Conservation (phyloP, 2,113 vertebrate species). For the Cathartes aura region DNA sequence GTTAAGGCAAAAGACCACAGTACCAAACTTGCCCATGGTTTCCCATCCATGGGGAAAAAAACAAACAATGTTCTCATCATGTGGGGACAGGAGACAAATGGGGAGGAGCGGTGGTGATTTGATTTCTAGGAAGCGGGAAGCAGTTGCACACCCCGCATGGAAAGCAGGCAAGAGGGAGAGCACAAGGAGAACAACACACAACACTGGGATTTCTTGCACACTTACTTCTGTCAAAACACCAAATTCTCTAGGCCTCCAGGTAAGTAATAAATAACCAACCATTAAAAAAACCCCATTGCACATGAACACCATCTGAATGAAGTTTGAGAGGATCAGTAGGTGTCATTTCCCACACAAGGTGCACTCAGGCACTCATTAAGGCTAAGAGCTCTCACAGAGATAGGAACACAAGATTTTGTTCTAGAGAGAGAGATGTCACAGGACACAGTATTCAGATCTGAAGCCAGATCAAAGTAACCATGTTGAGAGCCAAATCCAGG, state of each 20-base stretch:
- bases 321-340: neutral
- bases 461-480: conserved; percentile 2
- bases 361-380: neutral
- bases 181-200: accelerated
- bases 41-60: neutral
- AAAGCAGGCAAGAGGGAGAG: neutral
- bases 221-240: neutral
- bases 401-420: neutral
- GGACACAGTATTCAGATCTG: neutral
- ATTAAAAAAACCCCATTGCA: neutral
- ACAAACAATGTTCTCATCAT: neutral
- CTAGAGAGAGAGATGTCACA: neutral
- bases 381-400: neutral
- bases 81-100: neutral
- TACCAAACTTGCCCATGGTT: neutral
- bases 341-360: neutral
- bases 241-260: neutral
- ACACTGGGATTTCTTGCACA: neutral
- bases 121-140: conserved; percentile 48
- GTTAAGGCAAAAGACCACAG: conserved; percentile 39
- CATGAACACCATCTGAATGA: neutral
- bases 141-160: neutral
- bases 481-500: neutral
- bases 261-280: neutral
- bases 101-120: neutral